Evolutionary conservation across 2,113 vertebrate genomes (phyloP).

Genomic region (Burhinus oedicnemus): DNA sequence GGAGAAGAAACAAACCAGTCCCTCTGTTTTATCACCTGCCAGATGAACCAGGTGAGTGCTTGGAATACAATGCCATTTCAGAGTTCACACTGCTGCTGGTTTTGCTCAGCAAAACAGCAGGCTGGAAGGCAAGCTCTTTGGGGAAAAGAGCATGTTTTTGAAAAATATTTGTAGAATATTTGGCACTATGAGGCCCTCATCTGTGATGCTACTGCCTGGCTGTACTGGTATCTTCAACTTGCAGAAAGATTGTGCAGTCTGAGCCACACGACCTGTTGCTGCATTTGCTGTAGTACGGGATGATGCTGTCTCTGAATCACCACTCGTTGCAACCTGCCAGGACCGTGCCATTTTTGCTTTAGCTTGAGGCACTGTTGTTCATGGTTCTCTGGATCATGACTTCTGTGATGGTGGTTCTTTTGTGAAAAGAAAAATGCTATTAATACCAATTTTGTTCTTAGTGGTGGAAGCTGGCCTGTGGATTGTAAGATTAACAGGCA

Average conservation of each 20-base stretch:
- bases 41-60: constrained; percentile 83
- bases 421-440: not conserved
- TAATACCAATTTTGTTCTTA: not conserved
- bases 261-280: not conserved
- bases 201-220: not conserved
- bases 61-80: not conserved
- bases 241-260: not conserved
- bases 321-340: not conserved
- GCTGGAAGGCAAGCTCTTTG: not conserved
- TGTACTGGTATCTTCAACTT: not conserved
- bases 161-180: not conserved
- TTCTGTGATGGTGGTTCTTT: not conserved
- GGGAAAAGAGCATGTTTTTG: not conserved
- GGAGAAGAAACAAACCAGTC: constrained; percentile 79
- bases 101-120: not conserved
- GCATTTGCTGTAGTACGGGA: not conserved
- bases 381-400: not conserved
- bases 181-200: not conserved
- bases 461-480: not conserved
- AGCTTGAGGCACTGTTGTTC: not conserved
- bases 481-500: not conserved
- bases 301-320: not conserved
- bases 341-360: not conserved
- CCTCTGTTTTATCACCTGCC: constrained; percentile 88
- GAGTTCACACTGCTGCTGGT: not conserved